Evolutionary conservation across 2,797 vertebrate genomes (phyloP).

Genomic region (Ctenopoma multispine): DNA sequence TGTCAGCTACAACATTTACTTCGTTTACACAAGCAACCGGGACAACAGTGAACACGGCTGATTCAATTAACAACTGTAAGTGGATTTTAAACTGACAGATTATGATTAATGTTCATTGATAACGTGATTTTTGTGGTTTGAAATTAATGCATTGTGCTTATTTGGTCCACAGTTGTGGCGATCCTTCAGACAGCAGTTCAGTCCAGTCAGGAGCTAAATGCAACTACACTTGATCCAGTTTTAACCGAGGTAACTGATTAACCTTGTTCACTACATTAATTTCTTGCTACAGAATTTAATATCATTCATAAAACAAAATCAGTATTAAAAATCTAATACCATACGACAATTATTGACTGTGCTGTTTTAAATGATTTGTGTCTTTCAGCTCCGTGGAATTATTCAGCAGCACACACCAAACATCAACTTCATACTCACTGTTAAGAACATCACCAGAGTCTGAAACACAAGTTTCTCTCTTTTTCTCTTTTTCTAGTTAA

Average conservation of each 20-base stretch:
- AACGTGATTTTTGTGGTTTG: neutral
- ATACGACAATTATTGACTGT: no score
- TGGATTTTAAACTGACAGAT: neutral
- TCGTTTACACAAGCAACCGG: rapidly evolving
- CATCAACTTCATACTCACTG: slow-evolving; percentile 11
- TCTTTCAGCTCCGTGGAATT: slow-evolving; percentile 49
- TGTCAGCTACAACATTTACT: rapidly evolving
- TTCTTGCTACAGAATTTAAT: neutral
- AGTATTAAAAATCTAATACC: neutral
- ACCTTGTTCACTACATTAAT: neutral
- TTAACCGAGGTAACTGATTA: slow-evolving; percentile 28
- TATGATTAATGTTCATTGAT: neutral
- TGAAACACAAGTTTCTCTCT: slow-evolving; percentile 17
- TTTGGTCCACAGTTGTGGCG: slow-evolving; percentile 36
- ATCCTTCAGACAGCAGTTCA: slow-evolving; percentile 38
- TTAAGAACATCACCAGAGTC: slow-evolving; percentile 55
- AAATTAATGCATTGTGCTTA: neutral
- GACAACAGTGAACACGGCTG: rapidly evolving
- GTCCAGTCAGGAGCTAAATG: slow-evolving; percentile 36
- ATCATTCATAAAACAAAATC: neutral
- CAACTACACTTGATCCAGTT: neutral
- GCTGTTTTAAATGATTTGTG: slow-evolving; percentile 8
- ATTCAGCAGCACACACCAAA: neutral
- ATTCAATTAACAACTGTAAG: neutral
- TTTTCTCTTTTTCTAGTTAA: no score